Evolutionary conservation across 2,797 vertebrate species (phyloP).

Genomic region (Sarcoramphus papa): DNA sequence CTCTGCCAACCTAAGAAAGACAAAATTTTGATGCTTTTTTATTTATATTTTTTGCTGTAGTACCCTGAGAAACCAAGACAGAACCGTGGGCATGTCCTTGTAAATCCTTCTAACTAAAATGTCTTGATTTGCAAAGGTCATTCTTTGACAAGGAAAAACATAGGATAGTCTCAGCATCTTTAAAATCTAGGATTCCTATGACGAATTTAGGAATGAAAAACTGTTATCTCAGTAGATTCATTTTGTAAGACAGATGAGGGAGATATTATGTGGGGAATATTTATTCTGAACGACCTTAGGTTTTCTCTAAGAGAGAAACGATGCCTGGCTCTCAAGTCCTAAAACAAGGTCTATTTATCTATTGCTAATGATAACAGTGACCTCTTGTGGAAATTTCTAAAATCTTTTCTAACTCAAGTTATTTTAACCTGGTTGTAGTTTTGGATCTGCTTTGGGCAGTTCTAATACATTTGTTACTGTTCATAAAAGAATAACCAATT

Average conservation of each 20-base stretch:
- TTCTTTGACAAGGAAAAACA: not conserved
- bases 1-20: not conserved
- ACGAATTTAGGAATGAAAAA: not conserved
- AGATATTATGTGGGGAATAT: not conserved
- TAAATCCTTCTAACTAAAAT: slow-evolving; percentile 21
- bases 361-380: slow-evolving; percentile 59
- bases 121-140: not conserved
- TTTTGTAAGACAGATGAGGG: not conserved
- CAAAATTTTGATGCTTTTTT: not conserved
- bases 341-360: not conserved
- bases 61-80: not conserved
- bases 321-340: not conserved
- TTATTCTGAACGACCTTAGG: not conserved
- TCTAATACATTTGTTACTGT: not conserved
- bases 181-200: not conserved
- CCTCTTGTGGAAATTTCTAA: slow-evolving; percentile 58
- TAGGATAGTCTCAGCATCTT: not conserved
- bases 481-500: not conserved
- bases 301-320: not conserved
- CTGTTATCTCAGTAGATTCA: not conserved
- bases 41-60: not conserved
- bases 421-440: not conserved
- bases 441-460: not conserved
- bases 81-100: not conserved
- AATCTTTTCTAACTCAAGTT: not conserved